Evolutionary conservation across 1,140 invertebrate genomes (phyloP), one percentile per base, ranked within the genome.

Genomic region (Drosophila melanica): DNA sequence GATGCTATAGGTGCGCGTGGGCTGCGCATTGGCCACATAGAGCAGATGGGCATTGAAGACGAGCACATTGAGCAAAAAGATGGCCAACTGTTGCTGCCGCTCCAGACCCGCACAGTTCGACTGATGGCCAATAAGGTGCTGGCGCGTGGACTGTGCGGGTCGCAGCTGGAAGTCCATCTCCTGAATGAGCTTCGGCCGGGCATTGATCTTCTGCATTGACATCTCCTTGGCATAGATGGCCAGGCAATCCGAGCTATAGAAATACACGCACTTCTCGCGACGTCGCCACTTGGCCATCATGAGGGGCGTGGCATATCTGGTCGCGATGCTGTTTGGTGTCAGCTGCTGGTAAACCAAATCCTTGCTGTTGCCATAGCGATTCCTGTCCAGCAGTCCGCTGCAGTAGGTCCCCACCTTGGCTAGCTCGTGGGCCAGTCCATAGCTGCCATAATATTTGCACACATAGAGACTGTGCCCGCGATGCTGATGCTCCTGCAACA

Each of bases 261-360:
- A 90, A 27, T 90, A 90, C 5, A 90, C 47, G 11, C 70, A 70
- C 37, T 90, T 90, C 0, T 78, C 60, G 0, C 86, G 64, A 0
- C 77, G 70, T 7, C 81, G 71, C 86, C 85, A 90, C 27, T 90
- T 90, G 42, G 63, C 85, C 86, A 90, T 90, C 85, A 90, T 87
- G 11, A 90, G 16, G 0, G 75, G 63, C 4, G 67, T 60, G 16
- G 85, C 86, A 54, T 87, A 90, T 33, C 75, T 59, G 27, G 75
- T 90, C 18, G 67, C 68, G 23, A 81, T 77, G 37, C 77, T 73
- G 14, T 86, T 90, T 0, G 66, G 20, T 1, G 58, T 35, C 16
- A 90, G 20, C 3, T 48, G 75, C 11, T 90, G 75, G 41, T 90
- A 81, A 3, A 90, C 75, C 37, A 90, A 44, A 0, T 71, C 58